These are phyloP conservation scores for Chaetura pelagica DNA, from an alignment of 2,113 vertebrate genomes.

Conservation along the genomic window DNA sequence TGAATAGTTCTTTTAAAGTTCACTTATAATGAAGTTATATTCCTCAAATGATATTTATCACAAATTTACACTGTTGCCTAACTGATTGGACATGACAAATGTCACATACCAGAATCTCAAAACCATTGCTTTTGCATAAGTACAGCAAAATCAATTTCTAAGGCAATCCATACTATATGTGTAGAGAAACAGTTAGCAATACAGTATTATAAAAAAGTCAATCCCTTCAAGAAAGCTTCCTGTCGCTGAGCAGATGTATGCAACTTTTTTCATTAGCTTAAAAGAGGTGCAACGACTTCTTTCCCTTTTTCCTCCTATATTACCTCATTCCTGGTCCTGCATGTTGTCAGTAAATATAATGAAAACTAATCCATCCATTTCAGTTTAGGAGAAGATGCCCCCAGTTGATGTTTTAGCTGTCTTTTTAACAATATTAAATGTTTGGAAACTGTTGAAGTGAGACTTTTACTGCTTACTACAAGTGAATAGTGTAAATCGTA, in stretches of 20 bases:
- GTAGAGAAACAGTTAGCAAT: conserved; percentile 58
- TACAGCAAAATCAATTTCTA: conserved; percentile 65
- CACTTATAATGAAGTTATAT: conserved; percentile 67
- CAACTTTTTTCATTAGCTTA: conserved; percentile 62
- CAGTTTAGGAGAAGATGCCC: conserved; percentile 63
- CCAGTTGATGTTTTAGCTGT: conserved; percentile 56
- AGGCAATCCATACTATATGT: conserved; percentile 61
- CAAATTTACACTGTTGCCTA: conserved; percentile 20
- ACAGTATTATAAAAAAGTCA: conserved; percentile 29
- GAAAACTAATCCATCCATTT: conserved; percentile 59
- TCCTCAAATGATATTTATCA: conserved; percentile 63
- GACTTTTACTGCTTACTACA: conserved; percentile 56
- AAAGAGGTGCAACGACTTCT: not conserved
- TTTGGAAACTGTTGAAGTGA: conserved; percentile 59
- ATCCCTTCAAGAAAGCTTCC: conserved; percentile 22
- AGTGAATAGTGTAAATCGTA: conserved; percentile 72
- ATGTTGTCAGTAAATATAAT: not conserved
- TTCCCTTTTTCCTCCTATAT: not conserved
- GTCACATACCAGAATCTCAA: conserved; percentile 1
- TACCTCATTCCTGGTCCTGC: not conserved
- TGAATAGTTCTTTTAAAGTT: conserved; percentile 31
- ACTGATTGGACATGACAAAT: conserved; percentile 56
- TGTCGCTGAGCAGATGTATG: not conserved
- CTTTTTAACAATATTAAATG: conserved; percentile 74
- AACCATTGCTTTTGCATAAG: conserved; percentile 50